Base-by-base conservation (phyloP, 1,140 invertebrate genomes). In the Anastrepha ludens region DNA sequence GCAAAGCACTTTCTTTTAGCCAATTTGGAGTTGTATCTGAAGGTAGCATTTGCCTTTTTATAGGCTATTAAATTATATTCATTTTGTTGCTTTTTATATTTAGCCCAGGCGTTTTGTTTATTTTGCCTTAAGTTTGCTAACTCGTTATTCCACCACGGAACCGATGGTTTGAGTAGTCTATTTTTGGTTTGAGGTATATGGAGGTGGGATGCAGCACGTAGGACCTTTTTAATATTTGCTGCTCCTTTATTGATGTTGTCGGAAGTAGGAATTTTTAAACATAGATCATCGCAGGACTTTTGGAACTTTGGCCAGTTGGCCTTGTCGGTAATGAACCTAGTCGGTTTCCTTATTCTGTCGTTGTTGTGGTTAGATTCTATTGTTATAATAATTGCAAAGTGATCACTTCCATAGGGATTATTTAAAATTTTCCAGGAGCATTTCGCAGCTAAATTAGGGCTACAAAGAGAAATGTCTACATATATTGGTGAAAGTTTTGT, bases 341-440 rank as follows among this genome's bases (percentile, higher is more conserved):
- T 2, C 5, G 17, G 17, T 65, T n/a, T n/a, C 64, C 29, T 65
- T 20, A 65, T 20, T 65, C 29, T 65, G 15, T 65, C 64, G 6
- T 65, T 20, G 17, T 65, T n/a, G 64, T 9, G 64, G n/a, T 85
- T 85, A 58, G 44, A 55, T 85, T 58, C 47, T 58, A 85, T 58
- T 7, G 17, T 9, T 29, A 85, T 17, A 20, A 85, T 59, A 85
- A 85, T 85, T 58, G 81, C 2, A 55, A 55, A 55, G 64, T 62
- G 85, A 6, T 86, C 59, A 62, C 85, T 86, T n/a, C 85, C 85
- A 47, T 86, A 59, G n/a, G 64, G 60, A 41, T 65, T 62, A 15
- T 86, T 29, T 44, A 65, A n/a, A 44, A 86, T 44, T 39, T 62
- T 50, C 85, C 85, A 86, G 2, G 41, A 44, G 17, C 58, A 62